Evolutionary conservation across 2,888 invertebrate species (phyloP).

Genomic region (Carabus problematicus): DNA sequence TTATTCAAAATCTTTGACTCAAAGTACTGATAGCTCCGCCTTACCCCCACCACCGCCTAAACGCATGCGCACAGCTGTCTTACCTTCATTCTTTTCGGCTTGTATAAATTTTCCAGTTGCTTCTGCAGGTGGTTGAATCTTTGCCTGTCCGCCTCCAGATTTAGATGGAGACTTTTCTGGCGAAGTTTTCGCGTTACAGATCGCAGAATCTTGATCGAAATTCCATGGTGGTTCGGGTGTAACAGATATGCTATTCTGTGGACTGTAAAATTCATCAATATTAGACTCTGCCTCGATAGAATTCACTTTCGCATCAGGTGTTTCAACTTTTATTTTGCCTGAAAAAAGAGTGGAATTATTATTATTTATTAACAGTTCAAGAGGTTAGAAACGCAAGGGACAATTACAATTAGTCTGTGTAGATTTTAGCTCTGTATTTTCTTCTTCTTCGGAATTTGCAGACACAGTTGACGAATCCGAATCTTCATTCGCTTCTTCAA

Average conservation of each 20-base stretch:
- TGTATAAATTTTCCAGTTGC: constrained; percentile 22
- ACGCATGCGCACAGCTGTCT: neutral
- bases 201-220: neutral
- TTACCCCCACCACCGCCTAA: neutral
- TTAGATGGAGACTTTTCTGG: neutral
- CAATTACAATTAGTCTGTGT: too few relatives aligned
- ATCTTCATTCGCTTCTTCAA: constrained; percentile 34
- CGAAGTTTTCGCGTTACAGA: constrained; percentile 16
- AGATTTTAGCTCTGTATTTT: constrained; percentile 18
- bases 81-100: constrained; percentile 28
- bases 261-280: constrained; percentile 34
- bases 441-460: constrained; percentile 31
- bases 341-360: too few relatives aligned
- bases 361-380: too few relatives aligned
- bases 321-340: neutral
- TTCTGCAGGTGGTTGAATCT: constrained; percentile 14
- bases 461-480: constrained; percentile 33
- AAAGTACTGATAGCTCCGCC: too few relatives aligned
- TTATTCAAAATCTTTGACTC: too few relatives aligned
- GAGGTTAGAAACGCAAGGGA: too few relatives aligned
- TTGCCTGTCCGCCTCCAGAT: too few relatives aligned
- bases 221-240: constrained; percentile 28
- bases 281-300: neutral
- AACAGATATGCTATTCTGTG: constrained; percentile 29
- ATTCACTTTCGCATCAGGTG: neutral